Conservation (phyloP, 2,888 invertebrate genomes). For the Prenolepis imparis region DNA sequence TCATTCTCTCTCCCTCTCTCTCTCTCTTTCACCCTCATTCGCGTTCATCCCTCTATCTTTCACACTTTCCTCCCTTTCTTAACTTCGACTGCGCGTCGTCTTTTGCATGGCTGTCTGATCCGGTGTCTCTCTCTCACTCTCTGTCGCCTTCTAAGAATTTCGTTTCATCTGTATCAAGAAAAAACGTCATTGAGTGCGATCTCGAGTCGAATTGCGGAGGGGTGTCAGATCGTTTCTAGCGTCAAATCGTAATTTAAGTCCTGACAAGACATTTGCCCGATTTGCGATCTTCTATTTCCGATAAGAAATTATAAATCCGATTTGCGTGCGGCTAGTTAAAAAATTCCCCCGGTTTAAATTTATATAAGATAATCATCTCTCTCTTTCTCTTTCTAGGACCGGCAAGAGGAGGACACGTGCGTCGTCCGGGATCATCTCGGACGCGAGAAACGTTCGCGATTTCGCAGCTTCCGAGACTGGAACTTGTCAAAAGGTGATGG, state of each 20-base stretch:
- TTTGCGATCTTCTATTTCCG: constrained; percentile 32
- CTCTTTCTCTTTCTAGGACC: constrained; percentile 1
- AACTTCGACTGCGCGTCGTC: constrained; percentile 48
- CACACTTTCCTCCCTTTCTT: constrained; percentile 42
- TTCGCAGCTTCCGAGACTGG: constrained; percentile 47
- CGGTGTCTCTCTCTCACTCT: constrained; percentile 71
- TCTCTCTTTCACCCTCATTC: constrained; percentile 43
- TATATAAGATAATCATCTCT: constrained; percentile 19
- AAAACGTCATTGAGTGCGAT: constrained; percentile 64
- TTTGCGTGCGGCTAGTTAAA: constrained; percentile 22
- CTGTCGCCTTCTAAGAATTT: constrained; percentile 75
- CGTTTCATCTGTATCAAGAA: constrained; percentile 73
- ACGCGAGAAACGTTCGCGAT: constrained; percentile 61
- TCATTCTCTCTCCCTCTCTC: constrained; percentile 54
- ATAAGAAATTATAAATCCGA: constrained; percentile 32
- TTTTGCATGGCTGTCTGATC: constrained; percentile 67
- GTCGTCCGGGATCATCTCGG: constrained; percentile 13
- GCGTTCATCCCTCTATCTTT: constrained; percentile 41
- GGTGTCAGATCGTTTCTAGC: constrained; percentile 1
- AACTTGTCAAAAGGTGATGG: constrained; percentile 69
- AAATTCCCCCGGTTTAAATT: constrained; percentile 29
- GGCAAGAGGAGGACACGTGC: constrained; percentile 13
- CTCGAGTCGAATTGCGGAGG: constrained; percentile 11
- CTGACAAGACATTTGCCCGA: constrained; percentile 37
- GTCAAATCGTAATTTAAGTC: constrained; percentile 40